Evolutionary conservation across 2,888 invertebrate species (phyloP), one percentile per base, ranked within the genome.

Genomic region (Agriopis aurantiaria): DNA sequence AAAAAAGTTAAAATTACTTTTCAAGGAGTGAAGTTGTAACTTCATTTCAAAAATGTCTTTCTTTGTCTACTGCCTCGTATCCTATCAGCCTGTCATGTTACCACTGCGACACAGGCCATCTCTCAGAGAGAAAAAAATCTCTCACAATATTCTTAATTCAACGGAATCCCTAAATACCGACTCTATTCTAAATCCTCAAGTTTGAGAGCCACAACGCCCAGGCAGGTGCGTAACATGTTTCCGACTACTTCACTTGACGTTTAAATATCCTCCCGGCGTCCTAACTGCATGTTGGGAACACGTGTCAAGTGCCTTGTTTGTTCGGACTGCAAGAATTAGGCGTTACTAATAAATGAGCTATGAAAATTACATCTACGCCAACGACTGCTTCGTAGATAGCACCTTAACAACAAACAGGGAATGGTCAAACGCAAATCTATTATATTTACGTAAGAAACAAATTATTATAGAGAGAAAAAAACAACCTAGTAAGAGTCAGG

Each of bases 181-280:
- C 23, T 3, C 8, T n/a, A 14, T 1, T 8, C n/a, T 0, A 14
- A 14, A 1, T 8, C 14, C 14, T 69, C 63, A 71, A 84, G 75
- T 86, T 90, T 91, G 87, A 83, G 83, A 79, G 74, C 68, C 87
- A 41, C 76, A 68, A 71, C 77, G 68, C 75, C 72, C 78, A 59
- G 82, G 87, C 91, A 91, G 91, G 91, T 91, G 90, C 83, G 75
- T 82, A 85, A 84, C 85, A 77, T 83, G 83, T 84, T 86, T 84
- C 80, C 81, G 82, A 81, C 87, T 79, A 84, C 82, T 83, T 75
- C 76, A 79, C 76, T 75, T 78, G 80, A 80, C 80, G 79, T 77
- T 74, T 59, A 73, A 77, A 73, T 73, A 67, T 60, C 72, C 71
- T 73, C 68, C 58, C 63, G 68, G 52, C 70, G 48, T 60, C 64